A percentile compares a stretch with the other conserved stretches of the same genome.
phyloP scores from a whole-genome alignment of 2,888 invertebrate genomes.

The Microplitis manilae region DNA sequence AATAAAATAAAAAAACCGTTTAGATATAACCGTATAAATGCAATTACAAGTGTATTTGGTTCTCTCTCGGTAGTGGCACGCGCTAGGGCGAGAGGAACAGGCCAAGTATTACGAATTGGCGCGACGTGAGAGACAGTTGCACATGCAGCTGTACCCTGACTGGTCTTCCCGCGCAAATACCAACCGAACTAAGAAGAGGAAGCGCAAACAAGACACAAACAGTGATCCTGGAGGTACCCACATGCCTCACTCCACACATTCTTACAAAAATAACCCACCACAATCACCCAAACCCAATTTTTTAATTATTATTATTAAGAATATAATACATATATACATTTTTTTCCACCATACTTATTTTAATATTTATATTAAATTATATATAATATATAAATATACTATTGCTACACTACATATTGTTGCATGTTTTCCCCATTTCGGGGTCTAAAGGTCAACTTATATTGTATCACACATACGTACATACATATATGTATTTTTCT shows the following conservation, averaged over 20 bases:
- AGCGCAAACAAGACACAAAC: conserved; percentile 98
- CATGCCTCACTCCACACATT: conserved; percentile 72
- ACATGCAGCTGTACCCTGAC: conserved; percentile 99
- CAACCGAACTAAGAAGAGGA: conserved; percentile 99
- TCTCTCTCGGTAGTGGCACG: conserved; percentile 92
- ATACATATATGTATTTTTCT: conserved; percentile 59
- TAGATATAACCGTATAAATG: conserved; percentile 57
- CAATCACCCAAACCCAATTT: conserved; percentile 27
- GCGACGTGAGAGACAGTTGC: conserved; percentile 97
- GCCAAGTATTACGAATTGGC: conserved; percentile 99
- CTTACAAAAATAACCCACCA: conserved; percentile 52
- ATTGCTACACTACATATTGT: conserved; percentile 70
- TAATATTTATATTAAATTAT: conserved; percentile 56
- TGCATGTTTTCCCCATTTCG: conserved; percentile 69
- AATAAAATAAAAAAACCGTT: conserved; percentile 49
- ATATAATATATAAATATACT: conserved; percentile 55
- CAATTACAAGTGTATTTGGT: conserved; percentile 68
- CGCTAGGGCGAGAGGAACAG: conserved; percentile 98
- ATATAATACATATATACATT: conserved; percentile 47
- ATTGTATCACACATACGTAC: conserved; percentile 51
- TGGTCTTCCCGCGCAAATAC: conserved; percentile 99
- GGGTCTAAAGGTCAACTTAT: conserved; percentile 65
- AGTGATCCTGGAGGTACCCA: conserved; percentile 89
- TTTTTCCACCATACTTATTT: conserved; percentile 47
- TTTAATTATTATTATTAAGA: not conserved